Base-by-base conservation (phyloP, 92 coral and sea anemone species). In the Blastomussa wellsi region DNA sequence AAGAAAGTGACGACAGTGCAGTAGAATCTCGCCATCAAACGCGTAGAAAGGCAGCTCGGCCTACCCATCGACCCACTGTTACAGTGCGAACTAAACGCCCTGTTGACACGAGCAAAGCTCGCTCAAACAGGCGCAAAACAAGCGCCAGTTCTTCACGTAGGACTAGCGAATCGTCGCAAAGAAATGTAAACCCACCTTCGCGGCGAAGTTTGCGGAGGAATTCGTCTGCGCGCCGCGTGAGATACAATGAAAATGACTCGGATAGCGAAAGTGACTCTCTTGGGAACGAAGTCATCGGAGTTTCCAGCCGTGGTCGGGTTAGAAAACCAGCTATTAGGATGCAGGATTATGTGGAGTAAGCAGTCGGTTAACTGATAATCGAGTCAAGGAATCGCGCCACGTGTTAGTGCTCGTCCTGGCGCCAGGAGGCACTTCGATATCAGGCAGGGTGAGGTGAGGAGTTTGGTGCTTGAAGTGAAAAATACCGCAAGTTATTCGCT, bases 221-320 rank as follows among this genome's bases (percentile, higher is more conserved):
- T 29, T 79, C 98, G 36, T 87, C 94, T 32, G 88, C 83, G 7
- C 94, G 88, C 36, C 89, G 80, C 31, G 89, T 93, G 81, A 88
- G 91, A 15, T 95, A 91, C 87, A 91, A 94, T 62, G 99, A 97
- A 78, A 95, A 93, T 49, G 99, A 93, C 41, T 94, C 98, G 1
- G 99, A 97, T 77, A 95, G 98, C 64, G 99, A 93, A 72, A 93
- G 83, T 64, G 89, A 79, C 39, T 86, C 94, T 53, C 81, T 71
- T 52, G 87, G 82, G 38, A 84, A 88, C 66, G 81, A 75, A 29
- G 29, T 82, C 20, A 80, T 90, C 29, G 88, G 87, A 75, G 88
- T 97, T 22, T 97, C 99, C 32, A 97, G 99, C 76, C 95, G 99
- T 19, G 99, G 99, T 8, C 89, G 99, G n/a, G 93, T 97, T 17